Base-by-base conservation (phyloP, 2,113 vertebrate species). In the Nansenia antarctica region DNA sequence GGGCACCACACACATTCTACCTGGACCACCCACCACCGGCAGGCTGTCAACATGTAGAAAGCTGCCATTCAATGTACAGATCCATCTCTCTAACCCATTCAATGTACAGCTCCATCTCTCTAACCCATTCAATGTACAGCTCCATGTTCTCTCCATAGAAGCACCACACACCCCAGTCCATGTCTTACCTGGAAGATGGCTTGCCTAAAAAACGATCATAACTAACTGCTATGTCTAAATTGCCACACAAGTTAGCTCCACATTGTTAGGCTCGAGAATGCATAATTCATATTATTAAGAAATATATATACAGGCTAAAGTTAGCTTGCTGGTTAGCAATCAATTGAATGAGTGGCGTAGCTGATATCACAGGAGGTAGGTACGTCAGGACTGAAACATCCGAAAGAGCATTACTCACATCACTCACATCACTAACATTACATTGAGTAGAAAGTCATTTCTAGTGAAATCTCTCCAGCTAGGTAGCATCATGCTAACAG, bases 401-500 rank as follows among this genome's bases (percentile, higher is more conserved):
- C 6, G 45, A 22, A 6, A 20, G 6, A n/a, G 11, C 2, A 20
- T 49, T 49, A 49, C n/a, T 49, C 45, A 6, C 11, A 49, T 49
- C n/a, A n/a, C n/a, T n/a, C n/a, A n/a, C n/a, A n/a, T n/a, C n/a
- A n/a, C n/a, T n/a, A n/a, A n/a, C n/a, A n/a, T n/a, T n/a, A n/a
- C n/a, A n/a, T n/a, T n/a, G n/a, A n/a, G n/a, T n/a, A n/a, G n/a
- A n/a, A n/a, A n/a, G n/a, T 3, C 9, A 6, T 42, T 3, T 11
- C 15, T 42, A 42, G 3, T 42, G 15, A 11, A 42, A 42, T 20
- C 14, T 59, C 7, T 27, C 3, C 31, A 58, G 26, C 14, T 30
- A 30, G 55, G 14, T n/a, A 30, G 20, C 24, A 60, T 15, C 65
- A 24, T 15, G 52, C 29, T 54, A 55, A 27, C 30, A 62, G 79